Percentiles rank a stretch among this genome's conserved stretches.
These are phyloP conservation scores for Suncus etruscus DNA, from an alignment of 2,113 vertebrate genomes.

Conservation along the genomic window DNA sequence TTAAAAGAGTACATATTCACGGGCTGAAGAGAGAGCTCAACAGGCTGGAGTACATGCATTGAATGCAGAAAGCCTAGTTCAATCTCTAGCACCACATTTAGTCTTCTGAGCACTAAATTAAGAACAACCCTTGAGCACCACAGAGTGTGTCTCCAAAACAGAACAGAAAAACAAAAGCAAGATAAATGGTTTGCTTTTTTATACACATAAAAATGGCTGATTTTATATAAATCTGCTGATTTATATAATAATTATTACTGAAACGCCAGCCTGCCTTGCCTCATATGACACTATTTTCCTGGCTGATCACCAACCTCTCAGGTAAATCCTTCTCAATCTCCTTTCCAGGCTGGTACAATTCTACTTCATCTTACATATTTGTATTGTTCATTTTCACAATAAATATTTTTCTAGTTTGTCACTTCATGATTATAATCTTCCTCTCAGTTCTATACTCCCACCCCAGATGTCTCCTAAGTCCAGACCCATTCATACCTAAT, in stretches of 20 bases:
- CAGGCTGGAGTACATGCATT: too few species aligned
- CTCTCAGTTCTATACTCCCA: neutral
- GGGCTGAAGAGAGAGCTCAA: too few species aligned
- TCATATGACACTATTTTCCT: neutral
- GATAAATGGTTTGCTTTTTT: neutral
- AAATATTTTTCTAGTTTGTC: neutral
- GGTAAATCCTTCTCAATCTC: neutral
- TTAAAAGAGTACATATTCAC: neutral
- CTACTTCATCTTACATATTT: neutral
- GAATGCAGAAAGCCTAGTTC: neutral
- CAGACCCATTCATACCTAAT: neutral
- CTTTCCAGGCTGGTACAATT: constrained; percentile 2
- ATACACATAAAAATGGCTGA: neutral
- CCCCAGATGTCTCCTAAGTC: neutral
- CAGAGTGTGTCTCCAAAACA: neutral
- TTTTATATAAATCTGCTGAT: neutral
- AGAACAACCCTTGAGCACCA: too few species aligned
- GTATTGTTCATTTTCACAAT: neutral
- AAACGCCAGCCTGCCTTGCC: neutral
- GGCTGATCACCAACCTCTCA: neutral
- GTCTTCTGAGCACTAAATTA: too few species aligned
- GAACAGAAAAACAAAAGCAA: neutral
- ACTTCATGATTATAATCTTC: neutral
- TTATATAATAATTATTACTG: neutral
- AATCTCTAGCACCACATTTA: neutral